phyloP scores from a whole-genome alignment of 2,797 vertebrate species.

The Thripadectes ignobilis region DNA sequence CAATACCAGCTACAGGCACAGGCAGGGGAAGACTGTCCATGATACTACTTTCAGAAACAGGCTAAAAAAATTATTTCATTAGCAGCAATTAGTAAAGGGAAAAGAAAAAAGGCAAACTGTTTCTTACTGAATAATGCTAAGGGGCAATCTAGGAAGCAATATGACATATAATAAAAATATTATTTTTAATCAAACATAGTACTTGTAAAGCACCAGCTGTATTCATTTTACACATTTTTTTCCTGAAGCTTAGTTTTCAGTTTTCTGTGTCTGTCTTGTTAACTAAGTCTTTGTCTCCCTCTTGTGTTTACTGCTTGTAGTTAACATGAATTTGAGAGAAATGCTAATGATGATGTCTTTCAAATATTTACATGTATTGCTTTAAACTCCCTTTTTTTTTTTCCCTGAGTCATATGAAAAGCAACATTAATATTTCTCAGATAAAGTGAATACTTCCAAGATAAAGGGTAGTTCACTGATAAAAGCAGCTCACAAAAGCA shows the following conservation, averaged over 20 bases:
- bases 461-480: constrained; percentile 22
- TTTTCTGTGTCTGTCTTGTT: background rate
- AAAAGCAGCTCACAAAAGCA: constrained; percentile 40
- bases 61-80: background rate
- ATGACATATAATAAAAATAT: background rate
- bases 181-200: background rate
- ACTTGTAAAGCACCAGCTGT: background rate
- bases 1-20: background rate
- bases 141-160: background rate
- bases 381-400: background rate
- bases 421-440: constrained; percentile 32
- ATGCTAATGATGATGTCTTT: background rate
- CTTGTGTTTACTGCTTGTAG: constrained; percentile 62
- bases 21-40: background rate
- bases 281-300: constrained; percentile 77
- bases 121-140: background rate
- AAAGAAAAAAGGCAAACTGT: background rate
- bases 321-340: background rate
- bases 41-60: background rate
- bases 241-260: background rate
- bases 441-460: constrained; percentile 23
- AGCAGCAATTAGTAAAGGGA: background rate
- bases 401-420: background rate
- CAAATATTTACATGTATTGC: background rate
- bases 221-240: background rate